Conservation (phyloP, 2,888 invertebrate genomes). For the Masnerella sp. region DNA sequence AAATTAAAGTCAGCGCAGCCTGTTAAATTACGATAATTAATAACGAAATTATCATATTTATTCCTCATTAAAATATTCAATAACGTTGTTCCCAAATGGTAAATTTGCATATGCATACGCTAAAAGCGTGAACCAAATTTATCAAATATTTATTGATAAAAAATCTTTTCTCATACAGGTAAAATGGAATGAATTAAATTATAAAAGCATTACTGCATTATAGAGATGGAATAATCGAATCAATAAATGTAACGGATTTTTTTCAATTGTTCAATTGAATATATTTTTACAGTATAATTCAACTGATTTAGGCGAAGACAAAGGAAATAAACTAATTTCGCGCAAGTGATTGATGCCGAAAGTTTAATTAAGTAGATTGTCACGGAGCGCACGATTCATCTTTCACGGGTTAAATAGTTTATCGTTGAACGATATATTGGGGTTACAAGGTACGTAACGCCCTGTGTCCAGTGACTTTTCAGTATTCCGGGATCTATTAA, state of each 20-base stretch:
- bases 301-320: too few species aligned
- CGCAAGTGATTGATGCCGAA: neutral
- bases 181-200: too few species aligned
- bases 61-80: neutral
- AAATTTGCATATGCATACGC: neutral
- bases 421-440: constrained; percentile 40
- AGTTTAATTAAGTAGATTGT: constrained; percentile 5
- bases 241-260: too few species aligned
- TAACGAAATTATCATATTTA: neutral
- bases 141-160: neutral
- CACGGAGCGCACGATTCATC: constrained; percentile 28
- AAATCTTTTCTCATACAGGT: too few species aligned
- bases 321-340: too few species aligned
- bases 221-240: too few species aligned
- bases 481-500: constrained; percentile 47
- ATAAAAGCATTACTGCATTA: too few species aligned
- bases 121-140: neutral
- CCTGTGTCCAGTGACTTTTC: constrained; percentile 51
- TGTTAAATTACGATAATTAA: neutral
- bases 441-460: constrained; percentile 21
- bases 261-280: too few species aligned
- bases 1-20: neutral
- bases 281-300: neutral
- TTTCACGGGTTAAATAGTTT: constrained; percentile 31
- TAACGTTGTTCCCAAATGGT: neutral